Evolutionary conservation across 2,888 invertebrate genomes (phyloP).

Genomic region (Julus scanicus): DNA sequence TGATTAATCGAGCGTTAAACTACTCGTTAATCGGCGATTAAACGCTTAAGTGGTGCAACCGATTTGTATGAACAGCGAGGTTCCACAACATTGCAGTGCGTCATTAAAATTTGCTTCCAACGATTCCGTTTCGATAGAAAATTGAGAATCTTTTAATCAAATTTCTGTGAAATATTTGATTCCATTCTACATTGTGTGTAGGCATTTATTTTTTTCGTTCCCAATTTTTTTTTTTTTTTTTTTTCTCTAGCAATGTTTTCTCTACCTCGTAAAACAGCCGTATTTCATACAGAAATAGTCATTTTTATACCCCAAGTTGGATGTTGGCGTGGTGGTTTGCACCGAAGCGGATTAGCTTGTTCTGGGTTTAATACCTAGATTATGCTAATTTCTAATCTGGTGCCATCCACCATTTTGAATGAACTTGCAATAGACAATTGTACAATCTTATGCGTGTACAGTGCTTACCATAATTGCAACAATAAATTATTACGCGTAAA

Average conservation of each 20-base stretch:
- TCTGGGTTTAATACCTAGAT: background rate
- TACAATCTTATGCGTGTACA: background rate
- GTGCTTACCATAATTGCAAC: background rate
- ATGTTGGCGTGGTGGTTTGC: background rate
- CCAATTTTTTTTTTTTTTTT: background rate
- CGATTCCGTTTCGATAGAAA: conserved; percentile 33
- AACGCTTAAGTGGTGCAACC: background rate
- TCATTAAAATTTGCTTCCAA: conserved; percentile 23
- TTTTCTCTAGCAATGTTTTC: background rate
- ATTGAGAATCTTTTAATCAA: conserved; percentile 14
- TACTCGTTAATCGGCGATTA: no score
- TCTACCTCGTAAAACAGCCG: conserved; percentile 31
- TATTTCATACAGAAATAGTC: conserved; percentile 29
- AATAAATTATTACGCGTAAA: conserved; percentile 1
- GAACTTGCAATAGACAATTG: background rate
- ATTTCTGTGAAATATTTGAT: conserved; percentile 17
- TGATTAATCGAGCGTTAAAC: no score
- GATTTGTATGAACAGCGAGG: background rate
- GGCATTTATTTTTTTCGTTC: conserved; percentile 33
- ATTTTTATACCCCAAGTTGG: background rate
- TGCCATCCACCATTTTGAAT: background rate
- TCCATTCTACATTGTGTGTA: conserved; percentile 33
- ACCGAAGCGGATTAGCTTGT: background rate
- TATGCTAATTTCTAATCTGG: background rate
- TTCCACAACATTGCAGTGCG: background rate